These are phyloP conservation scores for Sarcophaga subvicina DNA, from an alignment of 2,888 invertebrate genomes.

Conservation along the genomic window DNA sequence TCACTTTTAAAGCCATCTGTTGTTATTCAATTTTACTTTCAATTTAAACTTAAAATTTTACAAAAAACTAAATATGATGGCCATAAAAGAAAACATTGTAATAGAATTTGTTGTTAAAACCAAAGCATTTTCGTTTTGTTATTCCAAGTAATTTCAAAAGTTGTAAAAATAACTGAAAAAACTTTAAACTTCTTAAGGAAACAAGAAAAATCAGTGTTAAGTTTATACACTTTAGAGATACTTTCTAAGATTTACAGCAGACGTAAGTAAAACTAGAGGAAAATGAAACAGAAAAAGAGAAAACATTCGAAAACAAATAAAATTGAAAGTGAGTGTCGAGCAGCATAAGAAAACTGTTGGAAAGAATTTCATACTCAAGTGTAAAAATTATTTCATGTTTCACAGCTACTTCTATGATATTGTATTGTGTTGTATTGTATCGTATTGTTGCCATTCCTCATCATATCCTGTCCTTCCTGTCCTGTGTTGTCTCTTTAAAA, in stretches of 20 bases:
- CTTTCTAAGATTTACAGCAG: constrained; percentile 35
- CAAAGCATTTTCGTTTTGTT: not conserved
- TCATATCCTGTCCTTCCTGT: constrained; percentile 55
- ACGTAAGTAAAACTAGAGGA: not conserved
- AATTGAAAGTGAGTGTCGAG: constrained; percentile 43
- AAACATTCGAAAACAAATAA: not conserved
- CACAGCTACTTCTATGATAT: not conserved
- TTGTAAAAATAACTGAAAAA: not conserved
- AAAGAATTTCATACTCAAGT: constrained; percentile 51
- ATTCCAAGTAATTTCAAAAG: not conserved
- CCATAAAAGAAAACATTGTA: not conserved
- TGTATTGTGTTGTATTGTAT: constrained; percentile 8
- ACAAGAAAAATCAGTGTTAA: constrained; percentile 57
- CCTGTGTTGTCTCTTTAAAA: constrained; percentile 13
- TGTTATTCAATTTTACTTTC: too few species aligned
- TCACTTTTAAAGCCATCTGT: too few species aligned
- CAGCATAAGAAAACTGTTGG: constrained; percentile 35
- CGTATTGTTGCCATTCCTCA: constrained; percentile 9
- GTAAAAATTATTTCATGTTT: constrained; percentile 51
- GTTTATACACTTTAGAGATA: constrained; percentile 57
- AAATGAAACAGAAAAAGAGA: constrained; percentile 20
- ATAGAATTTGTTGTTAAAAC: not conserved
- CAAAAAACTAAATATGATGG: too few species aligned
- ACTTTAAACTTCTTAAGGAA: not conserved
- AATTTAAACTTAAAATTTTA: too few species aligned